A percentile compares a stretch with the other conserved stretches of the same genome.
Conservation (phyloP, 2,888 invertebrate genomes). For the Athalia cordata region DNA sequence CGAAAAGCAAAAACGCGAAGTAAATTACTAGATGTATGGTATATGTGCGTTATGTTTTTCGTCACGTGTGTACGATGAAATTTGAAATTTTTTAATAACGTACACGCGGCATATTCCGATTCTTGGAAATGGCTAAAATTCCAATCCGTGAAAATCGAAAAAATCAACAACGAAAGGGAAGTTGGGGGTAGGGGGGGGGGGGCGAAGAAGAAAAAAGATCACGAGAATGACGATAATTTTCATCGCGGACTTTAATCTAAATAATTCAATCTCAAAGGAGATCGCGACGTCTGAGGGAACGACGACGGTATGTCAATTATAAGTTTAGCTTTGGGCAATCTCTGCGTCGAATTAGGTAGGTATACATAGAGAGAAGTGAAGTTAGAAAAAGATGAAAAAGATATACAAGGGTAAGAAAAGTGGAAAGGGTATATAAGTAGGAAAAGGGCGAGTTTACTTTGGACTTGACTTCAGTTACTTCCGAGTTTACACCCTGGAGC, state of each 20-base stretch:
- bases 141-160: background rate
- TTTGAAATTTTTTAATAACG: background rate
- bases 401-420: background rate
- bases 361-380: background rate
- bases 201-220: background rate
- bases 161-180: background rate
- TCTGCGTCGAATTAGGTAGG: background rate
- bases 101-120: background rate
- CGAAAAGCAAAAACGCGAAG: too few species aligned
- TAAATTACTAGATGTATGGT: too few species aligned
- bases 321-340: background rate
- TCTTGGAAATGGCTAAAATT: too few species aligned
- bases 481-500: slow-evolving; percentile 29
- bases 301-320: too few species aligned
- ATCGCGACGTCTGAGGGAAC: too few species aligned
- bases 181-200: background rate
- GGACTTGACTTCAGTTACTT: slow-evolving; percentile 33
- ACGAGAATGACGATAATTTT: too few species aligned
- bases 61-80: background rate
- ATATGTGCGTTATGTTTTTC: too few species aligned
- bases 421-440: background rate
- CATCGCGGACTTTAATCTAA: too few species aligned
- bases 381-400: background rate
- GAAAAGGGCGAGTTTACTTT: slow-evolving; percentile 25
- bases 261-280: too few species aligned